Percentiles rank a stretch among this genome's conserved stretches.
Evolutionary conservation across 92 coral and sea anemone species (phyloP).

Genomic region (Nematostella vectensis): DNA sequence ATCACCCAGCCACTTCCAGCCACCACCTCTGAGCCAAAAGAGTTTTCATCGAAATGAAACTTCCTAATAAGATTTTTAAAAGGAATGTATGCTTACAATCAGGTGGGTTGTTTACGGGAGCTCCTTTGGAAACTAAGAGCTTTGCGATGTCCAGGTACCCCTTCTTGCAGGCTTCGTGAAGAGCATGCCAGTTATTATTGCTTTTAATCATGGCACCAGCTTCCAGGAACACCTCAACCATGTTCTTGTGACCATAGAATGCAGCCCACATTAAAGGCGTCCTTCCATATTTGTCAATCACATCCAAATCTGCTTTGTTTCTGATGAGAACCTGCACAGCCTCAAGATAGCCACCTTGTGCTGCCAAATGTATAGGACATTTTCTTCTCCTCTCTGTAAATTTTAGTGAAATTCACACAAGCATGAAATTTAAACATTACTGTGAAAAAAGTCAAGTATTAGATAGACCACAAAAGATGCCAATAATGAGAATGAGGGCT

Average conservation of each 20-base stretch:
- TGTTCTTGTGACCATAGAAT: conserved; percentile 37
- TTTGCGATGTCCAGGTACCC: conserved; percentile 66
- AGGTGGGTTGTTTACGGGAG: conserved; percentile 80
- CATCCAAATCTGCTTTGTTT: conserved; percentile 50
- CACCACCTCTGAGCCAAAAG: too few species aligned
- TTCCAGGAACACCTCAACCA: conserved; percentile 57
- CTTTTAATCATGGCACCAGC: conserved; percentile 72
- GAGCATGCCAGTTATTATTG: conserved; percentile 82
- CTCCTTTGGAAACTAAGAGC: conserved; percentile 57
- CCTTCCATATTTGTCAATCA: conserved; percentile 83
- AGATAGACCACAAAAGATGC: too few species aligned
- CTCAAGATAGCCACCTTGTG: conserved; percentile 68
- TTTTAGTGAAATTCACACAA: too few species aligned
- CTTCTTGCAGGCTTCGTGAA: conserved; percentile 89
- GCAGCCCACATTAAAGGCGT: conserved; percentile 94
- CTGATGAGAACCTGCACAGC: conserved; percentile 53
- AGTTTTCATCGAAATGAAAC: too few species aligned
- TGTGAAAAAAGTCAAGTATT: neutral
- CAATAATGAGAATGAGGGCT: too few species aligned
- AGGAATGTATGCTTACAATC: conserved; percentile 50
- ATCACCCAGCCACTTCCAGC: too few species aligned
- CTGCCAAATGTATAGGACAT: conserved; percentile 73
- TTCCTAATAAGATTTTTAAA: neutral
- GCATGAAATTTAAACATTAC: neutral
- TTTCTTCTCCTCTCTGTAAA: conserved; percentile 79